Evolutionary conservation across 2,888 invertebrate genomes (phyloP), one percentile per base, ranked within the genome.

Genomic region (Apamea anceps): DNA sequence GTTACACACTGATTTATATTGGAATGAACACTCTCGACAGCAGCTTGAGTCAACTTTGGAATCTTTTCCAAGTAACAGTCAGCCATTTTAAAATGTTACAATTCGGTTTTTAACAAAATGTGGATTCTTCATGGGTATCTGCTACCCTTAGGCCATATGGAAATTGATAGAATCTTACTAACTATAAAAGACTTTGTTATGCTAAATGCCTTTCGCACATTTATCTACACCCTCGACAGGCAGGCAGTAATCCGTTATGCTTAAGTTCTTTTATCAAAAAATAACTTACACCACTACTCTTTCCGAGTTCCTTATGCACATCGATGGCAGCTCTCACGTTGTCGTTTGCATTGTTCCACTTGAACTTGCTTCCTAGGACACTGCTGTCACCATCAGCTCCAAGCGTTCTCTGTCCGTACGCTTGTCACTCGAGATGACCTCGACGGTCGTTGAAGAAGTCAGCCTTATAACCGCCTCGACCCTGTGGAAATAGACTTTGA

Each of bases 371-470:
- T 0, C 95, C 95, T 5, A 94, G 74, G 60, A 91, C 90, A 10
- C 92, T 93, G 73, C 93, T 93, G 88, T 93, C 95, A 0, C 95
- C 95, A 12, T 88, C 77, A 1, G 94, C 90, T 0, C 94, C 92
- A 3, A 95, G 87, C 0, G 94, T 94, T 3, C 94, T 90, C 5
- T 93, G 90, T 2, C 95, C 95, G 81, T 94, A 93, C 1, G 90
- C 92, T 65, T 92, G 91, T 0, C 92, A 95, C 60, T 91, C 86
- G 15, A 95, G 80, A 18, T 88, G 92, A 5, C 95, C 95, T 8
- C 95, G 93, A 42, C 91, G 63, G 80, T 95, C 95, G 78, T 96
- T 90, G 91, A 95, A 95, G 82, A 96, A 90, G 60, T 94, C 91
- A 60, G 93, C 93, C 65, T 93, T 92, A 81, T 96, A 96, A 5